phyloP scores from a whole-genome alignment of 2,113 vertebrate species.

The Pheucticus melanocephalus region DNA sequence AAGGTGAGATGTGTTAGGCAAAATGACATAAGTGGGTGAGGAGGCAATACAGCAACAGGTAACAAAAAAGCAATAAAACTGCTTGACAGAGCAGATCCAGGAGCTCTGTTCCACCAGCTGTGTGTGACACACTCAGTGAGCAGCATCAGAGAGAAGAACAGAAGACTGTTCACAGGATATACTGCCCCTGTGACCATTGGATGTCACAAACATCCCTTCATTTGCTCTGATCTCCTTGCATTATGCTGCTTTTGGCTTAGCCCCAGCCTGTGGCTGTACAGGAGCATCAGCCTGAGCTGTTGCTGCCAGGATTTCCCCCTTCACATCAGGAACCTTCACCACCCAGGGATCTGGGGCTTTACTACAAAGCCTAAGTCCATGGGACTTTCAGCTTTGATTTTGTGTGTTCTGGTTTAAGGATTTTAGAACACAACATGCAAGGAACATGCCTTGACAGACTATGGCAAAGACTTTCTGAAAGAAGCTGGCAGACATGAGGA shows the following conservation, averaged over 20 bases:
- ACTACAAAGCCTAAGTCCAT: neutral
- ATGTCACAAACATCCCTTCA: neutral
- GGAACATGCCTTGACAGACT: neutral
- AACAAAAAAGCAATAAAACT: neutral
- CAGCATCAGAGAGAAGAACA: neutral
- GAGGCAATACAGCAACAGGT: neutral
- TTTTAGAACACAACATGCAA: neutral
- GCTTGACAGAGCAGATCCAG: neutral
- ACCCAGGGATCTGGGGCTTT: rapidly evolving
- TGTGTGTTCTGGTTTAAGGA: neutral
- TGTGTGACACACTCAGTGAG: neutral
- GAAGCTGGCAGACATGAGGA: neutral
- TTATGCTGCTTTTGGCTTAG: neutral
- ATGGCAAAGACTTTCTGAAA: neutral
- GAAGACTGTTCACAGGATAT: neutral
- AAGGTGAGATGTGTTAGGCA: neutral
- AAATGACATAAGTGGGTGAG: neutral
- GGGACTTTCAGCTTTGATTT: neutral
- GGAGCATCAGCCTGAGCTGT: neutral
- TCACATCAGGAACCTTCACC: neutral
- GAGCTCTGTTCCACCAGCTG: neutral
- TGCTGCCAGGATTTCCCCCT: neutral
- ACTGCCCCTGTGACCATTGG: neutral
- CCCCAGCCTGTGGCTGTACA: neutral
- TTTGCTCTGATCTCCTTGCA: neutral